Percentiles rank a stretch among this genome's conserved stretches.
Evolutionary conservation across 2,888 invertebrate species (phyloP).

Genomic region (Perithous albicinctus): DNA sequence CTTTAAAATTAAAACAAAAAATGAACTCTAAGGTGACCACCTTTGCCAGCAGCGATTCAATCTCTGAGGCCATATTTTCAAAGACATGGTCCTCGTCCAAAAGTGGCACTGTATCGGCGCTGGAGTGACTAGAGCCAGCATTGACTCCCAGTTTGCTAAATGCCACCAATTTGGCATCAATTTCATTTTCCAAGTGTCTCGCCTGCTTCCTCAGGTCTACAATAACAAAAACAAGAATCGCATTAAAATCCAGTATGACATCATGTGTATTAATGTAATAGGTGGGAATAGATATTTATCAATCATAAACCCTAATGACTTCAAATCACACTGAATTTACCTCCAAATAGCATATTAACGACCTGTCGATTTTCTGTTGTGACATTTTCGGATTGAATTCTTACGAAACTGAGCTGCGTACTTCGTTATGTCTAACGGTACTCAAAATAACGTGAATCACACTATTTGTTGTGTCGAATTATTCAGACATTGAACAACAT

Average conservation of each 20-base stretch:
- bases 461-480: neutral
- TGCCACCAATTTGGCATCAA: constrained; percentile 97
- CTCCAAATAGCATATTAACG: neutral
- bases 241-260: constrained; percentile 3
- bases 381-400: constrained; percentile 20
- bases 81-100: constrained; percentile 95
- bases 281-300: neutral
- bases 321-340: neutral
- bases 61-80: constrained; percentile 96
- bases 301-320: neutral
- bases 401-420: neutral
- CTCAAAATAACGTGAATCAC: neutral
- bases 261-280: neutral
- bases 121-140: constrained; percentile 76
- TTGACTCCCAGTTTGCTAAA: constrained; percentile 95
- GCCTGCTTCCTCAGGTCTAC: constrained; percentile 96
- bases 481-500: neutral
- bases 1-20: too few relatives aligned
- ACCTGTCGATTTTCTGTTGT: neutral
- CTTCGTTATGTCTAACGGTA: constrained; percentile 19
- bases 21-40: too few relatives aligned
- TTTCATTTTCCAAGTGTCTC: constrained; percentile 96
- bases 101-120: constrained; percentile 91
- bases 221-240: constrained; percentile 77
- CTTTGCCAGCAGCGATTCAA: constrained; percentile 94